Evolutionary conservation across 2,797 vertebrate species (phyloP).

Genomic region (Potorous gilbertii): DNA sequence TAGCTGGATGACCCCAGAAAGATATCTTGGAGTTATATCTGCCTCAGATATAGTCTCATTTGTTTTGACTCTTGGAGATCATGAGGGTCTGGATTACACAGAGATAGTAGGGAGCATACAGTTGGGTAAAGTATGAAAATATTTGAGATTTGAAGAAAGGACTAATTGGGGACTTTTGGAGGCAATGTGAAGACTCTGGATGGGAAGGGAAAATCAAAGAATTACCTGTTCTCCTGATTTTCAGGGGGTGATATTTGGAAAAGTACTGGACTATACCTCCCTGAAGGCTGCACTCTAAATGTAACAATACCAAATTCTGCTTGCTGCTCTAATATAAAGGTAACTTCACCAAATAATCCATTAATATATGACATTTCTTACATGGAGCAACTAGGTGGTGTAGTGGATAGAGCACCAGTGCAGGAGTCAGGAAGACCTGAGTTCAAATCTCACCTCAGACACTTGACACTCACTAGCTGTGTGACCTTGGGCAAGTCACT

Average conservation of each 20-base stretch:
- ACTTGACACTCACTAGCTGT: too few relatives aligned
- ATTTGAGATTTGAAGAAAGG: not conserved
- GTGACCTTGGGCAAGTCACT: too few relatives aligned
- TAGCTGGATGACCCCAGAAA: not conserved
- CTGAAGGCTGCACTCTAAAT: slow-evolving; percentile 88
- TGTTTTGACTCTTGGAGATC: not conserved
- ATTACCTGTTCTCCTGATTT: slow-evolving; percentile 5
- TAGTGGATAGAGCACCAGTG: too few relatives aligned
- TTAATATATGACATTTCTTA: not conserved
- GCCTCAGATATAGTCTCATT: not conserved
- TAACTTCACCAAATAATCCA: slow-evolving; percentile 61
- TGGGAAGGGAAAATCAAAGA: rapidly evolving
- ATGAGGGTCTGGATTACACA: not conserved
- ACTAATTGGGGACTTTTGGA: rapidly evolving
- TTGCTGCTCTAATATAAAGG: slow-evolving; percentile 86
- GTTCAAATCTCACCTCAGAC: too few relatives aligned
- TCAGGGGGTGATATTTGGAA: slow-evolving; percentile 87
- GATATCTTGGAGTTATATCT: not conserved
- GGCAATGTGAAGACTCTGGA: not conserved
- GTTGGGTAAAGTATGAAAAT: rapidly evolving
- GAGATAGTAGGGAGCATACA: not conserved
- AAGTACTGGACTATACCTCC: slow-evolving; percentile 92
- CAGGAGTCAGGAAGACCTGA: too few relatives aligned
- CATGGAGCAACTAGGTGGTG: not conserved
- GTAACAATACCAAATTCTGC: slow-evolving; percentile 85